Conservation (phyloP, 2,113 vertebrate genomes). For the Nyctibius bracteatus region DNA sequence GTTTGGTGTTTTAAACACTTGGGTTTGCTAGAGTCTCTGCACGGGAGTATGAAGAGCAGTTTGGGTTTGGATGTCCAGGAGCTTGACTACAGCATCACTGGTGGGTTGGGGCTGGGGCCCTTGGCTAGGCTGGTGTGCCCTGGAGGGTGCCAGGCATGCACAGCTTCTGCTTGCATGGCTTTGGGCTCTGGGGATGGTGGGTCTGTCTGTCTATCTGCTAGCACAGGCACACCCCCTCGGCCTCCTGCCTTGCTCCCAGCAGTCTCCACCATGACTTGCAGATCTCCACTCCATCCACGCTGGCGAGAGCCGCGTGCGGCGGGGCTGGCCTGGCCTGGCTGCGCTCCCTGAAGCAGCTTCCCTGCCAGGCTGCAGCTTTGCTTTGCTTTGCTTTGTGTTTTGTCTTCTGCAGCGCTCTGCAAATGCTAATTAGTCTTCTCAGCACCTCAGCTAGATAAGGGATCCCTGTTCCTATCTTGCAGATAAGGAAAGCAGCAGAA, state of each 20-base stretch:
- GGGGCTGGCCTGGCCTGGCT: not conserved
- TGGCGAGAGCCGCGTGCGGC: not conserved
- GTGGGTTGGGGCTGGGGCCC: not conserved
- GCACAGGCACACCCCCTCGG: accelerated
- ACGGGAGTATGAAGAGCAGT: not conserved
- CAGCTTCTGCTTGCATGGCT: not conserved
- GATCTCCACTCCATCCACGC: accelerated
- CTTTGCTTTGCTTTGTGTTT: conserved; percentile 2
- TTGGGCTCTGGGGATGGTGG: not conserved
- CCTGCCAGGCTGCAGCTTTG: not conserved
- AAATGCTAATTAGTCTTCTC: conserved; percentile 54
- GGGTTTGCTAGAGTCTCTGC: not conserved
- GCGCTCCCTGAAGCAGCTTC: not conserved
- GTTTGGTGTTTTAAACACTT: not conserved
- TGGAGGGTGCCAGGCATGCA: not conserved
- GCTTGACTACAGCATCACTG: not conserved
- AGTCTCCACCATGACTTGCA: not conserved
- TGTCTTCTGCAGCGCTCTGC: not conserved
- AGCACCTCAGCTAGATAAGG: conserved; percentile 20
- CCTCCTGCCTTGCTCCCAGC: not conserved
- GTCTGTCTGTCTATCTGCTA: not conserved
- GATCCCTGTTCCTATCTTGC: conserved; percentile 10
- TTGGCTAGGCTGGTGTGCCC: not conserved
- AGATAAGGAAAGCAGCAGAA: conserved; percentile 46
- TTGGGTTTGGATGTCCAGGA: not conserved